These are phyloP conservation scores for Cephalopholis sonnerati DNA, from an alignment of 2,113 vertebrate genomes.

Conservation along the genomic window DNA sequence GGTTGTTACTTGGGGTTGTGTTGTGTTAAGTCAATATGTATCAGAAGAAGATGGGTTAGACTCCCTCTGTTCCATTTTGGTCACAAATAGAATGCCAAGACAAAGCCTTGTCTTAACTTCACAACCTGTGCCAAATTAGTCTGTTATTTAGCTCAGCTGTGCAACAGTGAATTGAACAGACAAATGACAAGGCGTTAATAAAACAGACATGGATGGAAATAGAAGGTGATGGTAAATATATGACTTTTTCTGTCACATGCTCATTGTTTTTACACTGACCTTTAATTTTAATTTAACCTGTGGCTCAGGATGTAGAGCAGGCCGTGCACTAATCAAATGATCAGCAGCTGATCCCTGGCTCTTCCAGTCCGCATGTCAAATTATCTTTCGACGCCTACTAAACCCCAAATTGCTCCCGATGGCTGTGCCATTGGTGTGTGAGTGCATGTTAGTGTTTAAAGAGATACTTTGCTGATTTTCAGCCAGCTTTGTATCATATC, in stretches of 20 bases:
- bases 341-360: too few relatives aligned
- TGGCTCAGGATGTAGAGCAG: too few relatives aligned
- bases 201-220: not conserved
- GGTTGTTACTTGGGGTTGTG: not conserved
- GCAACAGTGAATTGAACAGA: constrained; percentile 10
- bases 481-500: too few relatives aligned
- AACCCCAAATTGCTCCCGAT: too few relatives aligned
- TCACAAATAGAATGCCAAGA: not conserved
- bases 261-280: not conserved
- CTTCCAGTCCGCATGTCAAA: too few relatives aligned
- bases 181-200: not conserved
- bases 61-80: not conserved
- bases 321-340: too few relatives aligned
- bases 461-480: too few relatives aligned
- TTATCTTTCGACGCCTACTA: too few relatives aligned
- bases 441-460: too few relatives aligned
- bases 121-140: constrained; percentile 18
- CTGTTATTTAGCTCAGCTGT: not conserved
- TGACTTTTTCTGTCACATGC: not conserved
- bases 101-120: constrained; percentile 18
- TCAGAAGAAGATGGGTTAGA: not conserved
- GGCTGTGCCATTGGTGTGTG: too few relatives aligned
- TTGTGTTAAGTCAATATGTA: not conserved
- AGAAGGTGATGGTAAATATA: not conserved
- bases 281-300: not conserved